Base-by-base conservation (phyloP, 1,140 invertebrate species). In the Heliconius himera region DNA sequence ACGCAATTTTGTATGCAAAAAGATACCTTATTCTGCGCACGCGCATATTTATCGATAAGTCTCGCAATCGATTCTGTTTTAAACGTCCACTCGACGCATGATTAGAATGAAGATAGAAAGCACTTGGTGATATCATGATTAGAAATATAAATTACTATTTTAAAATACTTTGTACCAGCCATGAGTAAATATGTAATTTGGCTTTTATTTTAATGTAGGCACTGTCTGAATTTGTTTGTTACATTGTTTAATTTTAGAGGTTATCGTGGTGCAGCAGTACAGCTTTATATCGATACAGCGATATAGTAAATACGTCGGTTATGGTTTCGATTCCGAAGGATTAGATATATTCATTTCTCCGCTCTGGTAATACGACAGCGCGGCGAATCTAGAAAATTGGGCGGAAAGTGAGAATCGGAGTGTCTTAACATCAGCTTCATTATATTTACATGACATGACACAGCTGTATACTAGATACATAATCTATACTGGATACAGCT, bases 31-130 rank as follows among this genome's bases (percentile, higher is more conserved):
- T 85, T 81, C 86, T n/a, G 49, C 41, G 77, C 86, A 84, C 86
- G 83, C 81, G 22, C 60, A 29, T 49, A 26, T 82, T 83, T 86
- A 85, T 84, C 86, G 84, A 84, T 88, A 85, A 83, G 82, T 86
- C 83, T 83, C 82, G 83, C 86, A 81, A 88, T 88, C 83, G 86
- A 86, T 84, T 88, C 82, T 77, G 77, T 88, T 88, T 86, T 85
- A 85, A 88, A 85, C 83, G 86, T 77, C 81, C 74, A 75, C 70
- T 81, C 74, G 75, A 72, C 60, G 74, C 76, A 73, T 78, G 80
- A 76, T 56, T 54, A 70, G 80, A 81, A 78, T 81, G 36, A 73
- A 71, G 54, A 74, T 41, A 56, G 71, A 72, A 46, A 77, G 38
- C 66, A 72, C 70, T 70, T 11, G 56, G 49, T 56, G 60, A 74